Base-by-base conservation (phyloP, 2,888 invertebrate genomes). In the Leptopilina myrica region DNA sequence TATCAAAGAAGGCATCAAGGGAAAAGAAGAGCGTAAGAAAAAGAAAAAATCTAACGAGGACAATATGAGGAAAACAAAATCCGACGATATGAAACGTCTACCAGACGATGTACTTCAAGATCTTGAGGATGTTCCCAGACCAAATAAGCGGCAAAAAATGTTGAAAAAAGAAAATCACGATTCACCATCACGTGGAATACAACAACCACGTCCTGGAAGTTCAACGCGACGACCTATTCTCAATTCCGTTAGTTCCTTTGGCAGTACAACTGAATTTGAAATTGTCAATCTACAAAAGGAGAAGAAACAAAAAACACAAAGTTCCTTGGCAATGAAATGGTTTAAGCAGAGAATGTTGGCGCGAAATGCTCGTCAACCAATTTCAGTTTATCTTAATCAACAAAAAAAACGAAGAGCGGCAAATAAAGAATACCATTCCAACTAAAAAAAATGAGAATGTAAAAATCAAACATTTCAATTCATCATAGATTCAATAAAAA, bases 221-320 rank as follows among this genome's bases (percentile, higher is more conserved):
- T 33, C 26, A n/a, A 40, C n/a, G 2, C 53, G 53, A 56, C 33
- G 9, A 5, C 26, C 14, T n/a, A 73, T 9, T 56, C 33, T 73
- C n/a, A 6, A 26, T 73, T 73, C 73, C 53, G 73, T 33, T 0
- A 90, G 89, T 79, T 79, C 80, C 4, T 78, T 76, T 12, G 90
- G 89, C 67, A 85, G 88, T 62, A 90, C 90, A 5, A 89, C 90
- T 0, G 76, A 87, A 40, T 91, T 91, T 66, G 76, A 79, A 8
- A 86, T 90, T 2, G 82, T 87, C 0, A 85, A 87, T 66, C 56
- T 91, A n/a, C 40, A 53, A 26, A 89, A 88, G 75, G 64, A 81
- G 0, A 84, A 81, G 11, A 86, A 86, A 67, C 79, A 82, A 43
- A 73, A 73, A 33, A 6, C 78, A 1, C 87, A 87, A 73, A 86